Percentiles rank a stretch among this genome's conserved stretches.
phyloP scores from a whole-genome alignment of 2,888 invertebrate genomes.

The Tiphia femorata region DNA sequence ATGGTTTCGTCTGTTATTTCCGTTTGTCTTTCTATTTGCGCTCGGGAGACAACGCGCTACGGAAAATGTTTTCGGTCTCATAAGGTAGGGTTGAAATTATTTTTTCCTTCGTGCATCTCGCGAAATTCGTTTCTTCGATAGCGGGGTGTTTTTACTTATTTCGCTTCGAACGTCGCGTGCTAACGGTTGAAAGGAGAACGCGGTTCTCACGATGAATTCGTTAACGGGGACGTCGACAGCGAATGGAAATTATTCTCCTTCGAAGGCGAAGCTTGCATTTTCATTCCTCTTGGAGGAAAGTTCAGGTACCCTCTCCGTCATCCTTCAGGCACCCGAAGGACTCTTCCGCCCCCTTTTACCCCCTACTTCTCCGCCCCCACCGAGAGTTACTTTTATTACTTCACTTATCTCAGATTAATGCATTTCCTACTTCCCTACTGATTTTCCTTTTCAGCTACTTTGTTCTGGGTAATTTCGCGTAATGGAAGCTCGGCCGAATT shows the following conservation, averaged over 20 bases:
- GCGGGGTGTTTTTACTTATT: too few species aligned
- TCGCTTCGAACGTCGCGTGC: too few species aligned
- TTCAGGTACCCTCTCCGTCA: slow-evolving; percentile 27
- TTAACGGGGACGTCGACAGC: too few species aligned
- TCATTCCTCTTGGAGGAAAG: slow-evolving; percentile 24
- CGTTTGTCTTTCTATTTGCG: too few species aligned
- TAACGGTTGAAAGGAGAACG: too few species aligned
- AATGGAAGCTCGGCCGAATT: slow-evolving; percentile 26
- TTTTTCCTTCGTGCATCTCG: too few species aligned
- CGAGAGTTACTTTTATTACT: slow-evolving; percentile 9
- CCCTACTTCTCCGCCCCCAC: slow-evolving; percentile 8
- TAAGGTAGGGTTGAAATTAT: too few species aligned
- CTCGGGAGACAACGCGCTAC: too few species aligned
- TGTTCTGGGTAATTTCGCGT: slow-evolving; percentile 38
- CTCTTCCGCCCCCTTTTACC: slow-evolving; percentile 9
- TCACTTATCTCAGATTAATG: slow-evolving; percentile 40
- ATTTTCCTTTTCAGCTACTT: slow-evolving; percentile 29
- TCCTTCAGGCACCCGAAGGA: slow-evolving; percentile 2
- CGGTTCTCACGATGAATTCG: too few species aligned
- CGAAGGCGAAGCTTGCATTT: slow-evolving; percentile 22
- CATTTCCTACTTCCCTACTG: slow-evolving; percentile 12
- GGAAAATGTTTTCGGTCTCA: too few species aligned
- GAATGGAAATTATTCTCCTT: slow-evolving; percentile 32
- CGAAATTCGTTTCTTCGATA: too few species aligned
- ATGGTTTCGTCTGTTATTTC: too few species aligned